Conservation (phyloP, 1,140 invertebrate species). For the Pogonus chalceus region DNA sequence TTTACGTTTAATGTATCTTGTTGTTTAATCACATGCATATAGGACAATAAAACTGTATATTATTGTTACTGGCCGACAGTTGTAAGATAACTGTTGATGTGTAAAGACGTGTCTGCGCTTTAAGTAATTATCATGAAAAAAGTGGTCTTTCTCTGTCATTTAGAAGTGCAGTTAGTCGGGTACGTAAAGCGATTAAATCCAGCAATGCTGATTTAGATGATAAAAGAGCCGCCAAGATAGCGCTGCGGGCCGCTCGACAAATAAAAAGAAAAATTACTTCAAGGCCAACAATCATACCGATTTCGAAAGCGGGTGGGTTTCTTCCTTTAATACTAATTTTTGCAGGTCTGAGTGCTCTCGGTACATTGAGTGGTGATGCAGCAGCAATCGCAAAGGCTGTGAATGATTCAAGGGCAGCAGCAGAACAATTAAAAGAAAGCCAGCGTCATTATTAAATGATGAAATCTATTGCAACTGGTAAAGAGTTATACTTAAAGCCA, state of each 20-base stretch:
- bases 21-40: background rate
- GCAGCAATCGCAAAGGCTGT: conserved; percentile 26
- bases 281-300: conserved; percentile 25
- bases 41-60: too few relatives aligned
- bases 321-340: conserved; percentile 30
- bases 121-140: conserved; percentile 14
- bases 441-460: conserved; percentile 22
- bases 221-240: background rate
- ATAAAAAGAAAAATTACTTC: conserved; percentile 11
- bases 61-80: too few relatives aligned
- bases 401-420: conserved; percentile 22
- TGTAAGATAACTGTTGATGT: too few relatives aligned
- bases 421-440: conserved; percentile 19
- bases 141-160: background rate
- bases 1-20: background rate
- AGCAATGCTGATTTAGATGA: background rate
- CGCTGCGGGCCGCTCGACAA: too few relatives aligned
- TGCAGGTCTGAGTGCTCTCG: conserved; percentile 28
- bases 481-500: conserved; percentile 22
- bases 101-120: too few relatives aligned
- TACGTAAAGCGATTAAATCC: background rate
- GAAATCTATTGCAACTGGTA: conserved; percentile 16
- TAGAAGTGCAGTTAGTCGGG: background rate
- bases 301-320: conserved; percentile 30
- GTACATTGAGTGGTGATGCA: conserved; percentile 25